Evolutionary conservation across 2,888 invertebrate species (phyloP), one percentile per base, ranked within the genome.

Genomic region (Rhogogaster chlorosoma): DNA sequence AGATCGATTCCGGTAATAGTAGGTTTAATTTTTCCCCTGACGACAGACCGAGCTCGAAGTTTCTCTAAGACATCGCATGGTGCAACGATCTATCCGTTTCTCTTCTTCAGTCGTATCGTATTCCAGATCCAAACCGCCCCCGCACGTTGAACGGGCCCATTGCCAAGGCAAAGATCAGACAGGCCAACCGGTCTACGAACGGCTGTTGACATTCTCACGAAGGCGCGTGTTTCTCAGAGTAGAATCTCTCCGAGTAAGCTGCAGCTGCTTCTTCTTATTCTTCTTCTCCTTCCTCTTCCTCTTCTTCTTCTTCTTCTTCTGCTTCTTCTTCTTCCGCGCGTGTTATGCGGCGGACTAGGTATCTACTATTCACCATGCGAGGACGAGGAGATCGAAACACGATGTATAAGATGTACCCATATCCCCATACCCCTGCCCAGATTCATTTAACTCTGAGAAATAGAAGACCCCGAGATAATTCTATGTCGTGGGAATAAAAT

Each of bases 131-230:
- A 53, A 77, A 29, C 15, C 77, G 77, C 77, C 77, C 77, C 77
- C 77, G 77, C 77, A 77, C 5, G 77, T 77, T 77, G 6, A 73
- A 73, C 49, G 49, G 32, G 49, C 15, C 10, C 49, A 77, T 77
- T 53, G 77, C 53, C 77, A 38, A 77, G 77, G 77, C 29, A 49
- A 49, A 77, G 29, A 53, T 77, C 45, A 49, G 26, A 77, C 73
- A 73, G 38, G 49, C 29, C 32, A 77, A 77, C 77, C 77, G 77
- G 77, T 77, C 73, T 22, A 77, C 15, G 12, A 53, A 53, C 18
- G 29, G 6, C 53, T 77, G 77, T 77, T 77, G 77, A 77, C 77
- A 77, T 77, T 77, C 77, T 77, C 77, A 77, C 77, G 77, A 53
- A 77, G 49, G 77, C 45, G 77, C 53, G 49, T 77, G 77, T 77